Base-by-base conservation (phyloP, 1,140 invertebrate genomes). In the Drosophila persimilis region DNA sequence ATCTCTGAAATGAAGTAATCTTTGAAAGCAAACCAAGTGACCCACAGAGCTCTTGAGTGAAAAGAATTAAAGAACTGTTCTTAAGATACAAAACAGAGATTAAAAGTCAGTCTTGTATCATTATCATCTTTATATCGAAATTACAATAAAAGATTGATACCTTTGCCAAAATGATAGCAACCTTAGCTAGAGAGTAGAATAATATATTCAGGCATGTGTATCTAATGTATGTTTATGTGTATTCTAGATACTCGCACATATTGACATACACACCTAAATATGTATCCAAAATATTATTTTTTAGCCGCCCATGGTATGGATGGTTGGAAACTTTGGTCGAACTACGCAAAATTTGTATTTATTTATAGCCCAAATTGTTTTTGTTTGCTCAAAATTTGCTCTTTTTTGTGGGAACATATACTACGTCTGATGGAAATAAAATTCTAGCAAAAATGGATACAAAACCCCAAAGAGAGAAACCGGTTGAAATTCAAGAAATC, bases 301-400 rank as follows among this genome's bases (percentile, higher is more conserved):
- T 35, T 13, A 46, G 13, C 11, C 41, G 13, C 13, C 53, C 20
- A 53, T 46, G 31, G 50, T 31, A 13, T 39, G 35, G 2, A 41
- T 39, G 45, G 54, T 48, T 45, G 44, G 43, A 72, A 74, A 74
- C 63, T 57, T 80, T 79, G 76, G n/a, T 59, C 55, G 76, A 65
- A 46, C 78, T 77, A 80, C 77, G 77, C 73, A 66, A 80, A 52
- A 61, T 71, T 58, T 39, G 3, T 13, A 13, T 55, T 55, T 80
- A 80, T 80, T 81, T 80, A 81, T 80, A 80, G 77, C 54, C 3
- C 22, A 48, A 59, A 61, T 66, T 39, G 39, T 72, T 59, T 17
- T 56, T 58, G 62, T 80, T 65, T 59, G 70, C 52, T 43, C 17
- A 47, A 48, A 52, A 55, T 61, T 35, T 15, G 6, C 22, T 11